Evolutionary conservation across 2,888 invertebrate species (phyloP).

Genomic region (Argyra leucocephala): DNA sequence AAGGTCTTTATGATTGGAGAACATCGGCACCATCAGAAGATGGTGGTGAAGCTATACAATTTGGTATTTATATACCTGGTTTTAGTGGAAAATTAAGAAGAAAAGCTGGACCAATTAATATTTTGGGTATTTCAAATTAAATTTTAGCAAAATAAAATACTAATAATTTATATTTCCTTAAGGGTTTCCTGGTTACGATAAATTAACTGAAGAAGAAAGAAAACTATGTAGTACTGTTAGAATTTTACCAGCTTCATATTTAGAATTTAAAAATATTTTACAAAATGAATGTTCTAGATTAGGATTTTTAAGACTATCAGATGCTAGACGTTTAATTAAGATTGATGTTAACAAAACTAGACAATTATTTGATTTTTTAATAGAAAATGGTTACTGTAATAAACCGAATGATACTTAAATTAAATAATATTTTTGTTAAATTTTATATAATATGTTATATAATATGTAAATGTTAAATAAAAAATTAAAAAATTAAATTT

Average conservation of each 20-base stretch:
- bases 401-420: constrained; percentile 42
- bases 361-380: constrained; percentile 70
- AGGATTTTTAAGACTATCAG: constrained; percentile 64
- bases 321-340: constrained; percentile 74
- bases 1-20: constrained; percentile 29
- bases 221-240: constrained; percentile 67
- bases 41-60: constrained; percentile 26
- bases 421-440: neutral
- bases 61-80: constrained; percentile 29
- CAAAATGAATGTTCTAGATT: constrained; percentile 66
- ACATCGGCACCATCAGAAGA: constrained; percentile 33
- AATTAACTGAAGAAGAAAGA: constrained; percentile 60
- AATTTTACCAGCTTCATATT: constrained; percentile 65
- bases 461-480: no score
- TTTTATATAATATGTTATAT: no score
- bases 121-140: constrained; percentile 28
- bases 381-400: constrained; percentile 61
- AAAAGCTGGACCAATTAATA: constrained; percentile 40
- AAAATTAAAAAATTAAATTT: no score
- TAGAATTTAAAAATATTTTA: constrained; percentile 66
- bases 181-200: constrained; percentile 69
- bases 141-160: neutral
- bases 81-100: constrained; percentile 31
- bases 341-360: constrained; percentile 91
- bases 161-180: constrained; percentile 40